Evolutionary conservation across 2,113 vertebrate species (phyloP).

Genomic region (Nothocercus nigrocapillus): DNA sequence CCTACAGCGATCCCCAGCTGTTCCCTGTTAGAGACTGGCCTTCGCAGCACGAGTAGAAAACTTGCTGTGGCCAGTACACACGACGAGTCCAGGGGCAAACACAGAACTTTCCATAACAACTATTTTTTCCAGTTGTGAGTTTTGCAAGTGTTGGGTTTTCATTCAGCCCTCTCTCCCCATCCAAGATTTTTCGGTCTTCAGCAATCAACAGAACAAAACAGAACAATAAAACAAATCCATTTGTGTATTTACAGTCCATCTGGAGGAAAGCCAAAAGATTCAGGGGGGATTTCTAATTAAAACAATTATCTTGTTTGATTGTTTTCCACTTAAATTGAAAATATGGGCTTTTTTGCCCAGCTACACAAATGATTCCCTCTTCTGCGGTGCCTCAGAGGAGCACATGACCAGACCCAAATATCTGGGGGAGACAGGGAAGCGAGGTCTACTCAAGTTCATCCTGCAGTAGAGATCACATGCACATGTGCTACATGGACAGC

Average conservation of each 20-base stretch:
- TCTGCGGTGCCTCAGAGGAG: neutral
- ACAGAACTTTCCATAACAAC: neutral
- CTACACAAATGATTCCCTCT: neutral
- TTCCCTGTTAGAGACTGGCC: neutral
- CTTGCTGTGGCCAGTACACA: neutral
- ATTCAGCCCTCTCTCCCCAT: neutral
- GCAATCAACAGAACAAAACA: neutral
- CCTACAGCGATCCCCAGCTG: accelerated
- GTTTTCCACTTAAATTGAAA: neutral
- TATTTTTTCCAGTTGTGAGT: neutral
- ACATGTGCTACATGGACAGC: neutral
- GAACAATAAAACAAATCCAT: neutral
- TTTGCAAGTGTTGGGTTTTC: neutral
- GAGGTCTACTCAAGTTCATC: neutral
- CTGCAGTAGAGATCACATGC: neutral
- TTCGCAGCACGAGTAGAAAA: neutral
- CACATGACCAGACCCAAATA: neutral
- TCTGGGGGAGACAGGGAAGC: neutral
- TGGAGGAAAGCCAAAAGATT: neutral
- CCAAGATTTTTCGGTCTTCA: neutral
- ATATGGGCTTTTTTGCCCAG: neutral
- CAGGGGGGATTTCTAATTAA: neutral
- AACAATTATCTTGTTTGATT: neutral
- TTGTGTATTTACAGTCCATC: neutral
- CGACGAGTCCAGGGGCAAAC: neutral